Evolutionary conservation across 2,888 invertebrate species (phyloP).

Genomic region (Linnaemya tessellans): DNA sequence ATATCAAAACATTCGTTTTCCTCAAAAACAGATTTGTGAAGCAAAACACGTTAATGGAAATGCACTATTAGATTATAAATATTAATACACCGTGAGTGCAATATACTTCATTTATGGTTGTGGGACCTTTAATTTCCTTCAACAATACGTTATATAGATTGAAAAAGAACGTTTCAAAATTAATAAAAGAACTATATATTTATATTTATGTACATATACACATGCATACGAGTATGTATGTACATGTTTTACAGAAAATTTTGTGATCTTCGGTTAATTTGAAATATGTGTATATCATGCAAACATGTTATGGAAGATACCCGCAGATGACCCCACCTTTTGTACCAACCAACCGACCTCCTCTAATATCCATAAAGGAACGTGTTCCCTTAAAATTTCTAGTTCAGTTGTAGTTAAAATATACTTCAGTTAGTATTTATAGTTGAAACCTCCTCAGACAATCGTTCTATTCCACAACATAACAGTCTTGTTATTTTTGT

Average conservation of each 20-base stretch:
- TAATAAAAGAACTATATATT: neutral
- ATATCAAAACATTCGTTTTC: no score
- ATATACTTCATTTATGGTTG: no score
- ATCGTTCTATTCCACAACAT: conserved; percentile 47
- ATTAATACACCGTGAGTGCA: no score
- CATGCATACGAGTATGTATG: no score
- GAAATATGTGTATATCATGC: conserved; percentile 1
- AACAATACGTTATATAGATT: no score
- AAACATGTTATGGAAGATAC: neutral
- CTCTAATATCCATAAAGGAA: conserved; percentile 43
- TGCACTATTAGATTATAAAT: no score
- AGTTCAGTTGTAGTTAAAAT: conserved; percentile 47
- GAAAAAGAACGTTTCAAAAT: no score
- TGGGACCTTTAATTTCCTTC: no score
- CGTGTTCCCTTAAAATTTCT: conserved; percentile 50
- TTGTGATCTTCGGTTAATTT: conserved; percentile 31
- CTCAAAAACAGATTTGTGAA: no score
- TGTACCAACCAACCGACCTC: conserved; percentile 17
- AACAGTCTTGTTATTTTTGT: conserved; percentile 61
- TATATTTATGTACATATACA: neutral
- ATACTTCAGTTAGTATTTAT: conserved; percentile 41
- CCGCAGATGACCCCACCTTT: conserved; percentile 10
- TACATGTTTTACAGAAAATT: neutral
- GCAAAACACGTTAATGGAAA: no score
- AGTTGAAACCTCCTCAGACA: conserved; percentile 40